Evolutionary conservation across 2,797 vertebrate species (phyloP).

Genomic region (Alauda arvensis): DNA sequence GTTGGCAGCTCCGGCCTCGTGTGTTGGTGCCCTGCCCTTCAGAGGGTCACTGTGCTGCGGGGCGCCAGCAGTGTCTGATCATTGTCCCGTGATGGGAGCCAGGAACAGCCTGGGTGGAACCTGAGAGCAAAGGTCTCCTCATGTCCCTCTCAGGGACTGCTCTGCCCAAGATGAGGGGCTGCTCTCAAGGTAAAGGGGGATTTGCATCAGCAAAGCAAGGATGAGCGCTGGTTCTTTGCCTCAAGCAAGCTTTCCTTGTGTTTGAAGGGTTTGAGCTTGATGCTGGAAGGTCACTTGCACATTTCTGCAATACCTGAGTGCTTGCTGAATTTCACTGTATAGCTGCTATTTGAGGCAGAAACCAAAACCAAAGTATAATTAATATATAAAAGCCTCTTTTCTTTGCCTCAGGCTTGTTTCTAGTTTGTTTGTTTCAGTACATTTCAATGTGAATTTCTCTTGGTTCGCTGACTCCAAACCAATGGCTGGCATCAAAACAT

Average conservation of each 20-base stretch:
- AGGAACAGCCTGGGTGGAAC: not conserved
- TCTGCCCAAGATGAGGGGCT: fast-evolving
- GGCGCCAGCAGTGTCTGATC: not conserved
- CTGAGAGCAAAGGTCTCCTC: not conserved
- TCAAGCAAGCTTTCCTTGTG: not conserved
- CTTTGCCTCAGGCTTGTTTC: conserved; percentile 46
- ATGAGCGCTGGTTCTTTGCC: not conserved
- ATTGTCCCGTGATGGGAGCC: fast-evolving
- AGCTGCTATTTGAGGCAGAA: conserved; percentile 44
- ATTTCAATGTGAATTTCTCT: conserved; percentile 45
- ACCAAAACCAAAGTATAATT: conserved; percentile 25
- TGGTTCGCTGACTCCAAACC: conserved; percentile 46
- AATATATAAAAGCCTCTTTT: conserved; percentile 49
- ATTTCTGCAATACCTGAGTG: conserved; percentile 21
- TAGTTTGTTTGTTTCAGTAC: conserved; percentile 51
- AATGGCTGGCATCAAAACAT: conserved; percentile 49
- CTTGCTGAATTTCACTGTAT: conserved; percentile 37
- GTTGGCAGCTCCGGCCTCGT: not conserved
- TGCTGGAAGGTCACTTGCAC: conserved; percentile 23
- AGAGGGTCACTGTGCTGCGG: not conserved
- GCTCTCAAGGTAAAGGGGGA: not conserved
- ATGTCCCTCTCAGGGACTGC: fast-evolving
- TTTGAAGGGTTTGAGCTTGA: conserved; percentile 19
- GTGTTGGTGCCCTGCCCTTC: not conserved
- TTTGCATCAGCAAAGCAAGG: conserved; percentile 34